phyloP scores from a whole-genome alignment of 2,888 invertebrate genomes.

The Acronicta alni region DNA sequence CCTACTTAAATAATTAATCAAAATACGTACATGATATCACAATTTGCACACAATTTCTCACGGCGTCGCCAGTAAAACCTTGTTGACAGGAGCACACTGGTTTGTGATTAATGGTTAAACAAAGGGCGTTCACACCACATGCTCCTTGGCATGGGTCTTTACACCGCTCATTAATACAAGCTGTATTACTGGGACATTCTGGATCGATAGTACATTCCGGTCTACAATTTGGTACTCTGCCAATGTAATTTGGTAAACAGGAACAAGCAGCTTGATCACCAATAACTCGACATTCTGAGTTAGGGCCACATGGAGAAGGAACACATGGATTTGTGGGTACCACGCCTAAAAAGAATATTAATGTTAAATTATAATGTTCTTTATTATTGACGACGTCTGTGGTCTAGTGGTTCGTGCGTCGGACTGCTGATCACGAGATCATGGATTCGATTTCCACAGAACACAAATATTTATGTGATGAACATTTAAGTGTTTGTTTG shows the following conservation, averaged over 20 bases:
- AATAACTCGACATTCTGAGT: slow-evolving; percentile 94
- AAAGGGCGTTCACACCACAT: slow-evolving; percentile 94
- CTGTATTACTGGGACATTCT: slow-evolving; percentile 94
- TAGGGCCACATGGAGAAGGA: slow-evolving; percentile 95
- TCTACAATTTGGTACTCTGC: slow-evolving; percentile 95
- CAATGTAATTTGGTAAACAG: slow-evolving; percentile 94
- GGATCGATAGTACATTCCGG: slow-evolving; percentile 95
- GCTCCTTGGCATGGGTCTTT: slow-evolving; percentile 94
- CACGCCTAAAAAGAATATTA: slow-evolving; percentile 54
- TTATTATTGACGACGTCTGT: too few species aligned
- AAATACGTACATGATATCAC: slow-evolving; percentile 79
- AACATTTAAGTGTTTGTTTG: too few species aligned
- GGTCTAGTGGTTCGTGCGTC: too few species aligned
- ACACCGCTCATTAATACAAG: slow-evolving; percentile 95
- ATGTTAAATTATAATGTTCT: background rate
- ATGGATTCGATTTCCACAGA: too few species aligned
- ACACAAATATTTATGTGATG: too few species aligned
- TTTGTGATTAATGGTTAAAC: slow-evolving; percentile 95
- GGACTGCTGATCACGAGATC: too few species aligned
- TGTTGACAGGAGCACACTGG: slow-evolving; percentile 94
- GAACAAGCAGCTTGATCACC: slow-evolving; percentile 96
- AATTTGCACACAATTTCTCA: slow-evolving; percentile 90
- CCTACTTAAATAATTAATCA: background rate
- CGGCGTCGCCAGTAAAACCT: slow-evolving; percentile 95
- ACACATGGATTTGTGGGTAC: slow-evolving; percentile 91